A percentile compares a stretch with the other conserved stretches of the same genome.
These are phyloP conservation scores for Cossypha dichroa DNA, from an alignment of 2,797 vertebrate species.

Conservation along the genomic window DNA sequence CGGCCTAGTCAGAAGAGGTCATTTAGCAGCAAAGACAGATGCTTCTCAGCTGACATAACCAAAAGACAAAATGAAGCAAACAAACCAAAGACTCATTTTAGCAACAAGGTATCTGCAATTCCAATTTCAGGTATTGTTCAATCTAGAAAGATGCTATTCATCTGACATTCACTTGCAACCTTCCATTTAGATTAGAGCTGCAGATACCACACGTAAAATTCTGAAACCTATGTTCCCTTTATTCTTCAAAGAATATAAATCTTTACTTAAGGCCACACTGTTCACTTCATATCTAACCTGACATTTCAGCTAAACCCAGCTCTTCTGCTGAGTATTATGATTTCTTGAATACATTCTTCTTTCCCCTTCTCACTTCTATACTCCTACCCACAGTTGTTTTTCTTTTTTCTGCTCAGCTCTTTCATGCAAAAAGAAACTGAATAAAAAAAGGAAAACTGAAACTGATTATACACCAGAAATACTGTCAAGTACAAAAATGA, in stretches of 20 bases:
- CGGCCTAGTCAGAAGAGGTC: slow-evolving; percentile 19
- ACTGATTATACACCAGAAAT: not conserved
- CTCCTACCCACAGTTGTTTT: not conserved
- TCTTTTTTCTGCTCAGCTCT: not conserved
- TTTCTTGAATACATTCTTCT: not conserved
- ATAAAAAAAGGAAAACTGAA: slow-evolving; percentile 4
- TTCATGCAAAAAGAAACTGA: not conserved
- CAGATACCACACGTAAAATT: not conserved
- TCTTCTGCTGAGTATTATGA: not conserved
- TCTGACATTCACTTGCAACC: not conserved
- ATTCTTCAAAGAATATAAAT: not conserved
- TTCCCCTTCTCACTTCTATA: not conserved
- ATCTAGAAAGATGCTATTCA: not conserved
- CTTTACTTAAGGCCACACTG: slow-evolving; percentile 9
- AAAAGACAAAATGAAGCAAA: slow-evolving; percentile 1
- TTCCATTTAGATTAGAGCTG: not conserved
- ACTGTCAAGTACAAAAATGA: slow-evolving; percentile 1
- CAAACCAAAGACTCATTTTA: not conserved
- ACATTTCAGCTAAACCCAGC: not conserved
- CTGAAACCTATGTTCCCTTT: not conserved
- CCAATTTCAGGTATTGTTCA: not conserved
- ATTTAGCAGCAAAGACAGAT: slow-evolving; percentile 34
- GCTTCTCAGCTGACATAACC: slow-evolving; percentile 25
- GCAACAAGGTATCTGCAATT: not conserved
- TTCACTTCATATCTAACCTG: not conserved